These are phyloP conservation scores for Lytechinus variegatus DNA, from an alignment of 35 echinoderm and acorn worm genomes.

Conservation along the genomic window DNA sequence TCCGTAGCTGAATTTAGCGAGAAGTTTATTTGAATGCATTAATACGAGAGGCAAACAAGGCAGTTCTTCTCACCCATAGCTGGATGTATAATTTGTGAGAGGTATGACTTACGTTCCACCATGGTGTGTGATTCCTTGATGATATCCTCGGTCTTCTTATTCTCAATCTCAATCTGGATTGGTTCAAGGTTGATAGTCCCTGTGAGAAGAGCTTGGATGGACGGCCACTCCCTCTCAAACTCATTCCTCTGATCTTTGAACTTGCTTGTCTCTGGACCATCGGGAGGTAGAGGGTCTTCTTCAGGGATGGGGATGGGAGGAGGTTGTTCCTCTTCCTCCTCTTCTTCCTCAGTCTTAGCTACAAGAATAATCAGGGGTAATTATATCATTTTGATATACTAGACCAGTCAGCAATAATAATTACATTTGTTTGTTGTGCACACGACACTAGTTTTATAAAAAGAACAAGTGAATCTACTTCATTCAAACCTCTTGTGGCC, in stretches of 20 bases:
- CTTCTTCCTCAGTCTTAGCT: slow-evolving; percentile 28
- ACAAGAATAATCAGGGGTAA: neutral
- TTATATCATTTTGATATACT: too few relatives aligned
- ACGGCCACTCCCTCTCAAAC: slow-evolving; percentile 95
- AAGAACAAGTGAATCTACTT: too few relatives aligned
- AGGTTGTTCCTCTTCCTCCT: slow-evolving; percentile 59
- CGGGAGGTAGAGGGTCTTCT: slow-evolving; percentile 87
- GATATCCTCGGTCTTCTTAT: slow-evolving; percentile 59
- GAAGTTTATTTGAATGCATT: too few relatives aligned
- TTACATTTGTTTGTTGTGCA: too few relatives aligned
- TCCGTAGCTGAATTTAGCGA: too few relatives aligned
- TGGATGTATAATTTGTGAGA: neutral
- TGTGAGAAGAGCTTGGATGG: slow-evolving; percentile 78
- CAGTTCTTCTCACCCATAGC: neutral
- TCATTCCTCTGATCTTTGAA: slow-evolving; percentile 84
- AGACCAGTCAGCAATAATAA: too few relatives aligned
- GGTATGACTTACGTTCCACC: slow-evolving; percentile 80
- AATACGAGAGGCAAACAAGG: neutral
- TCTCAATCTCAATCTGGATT: slow-evolving; percentile 72
- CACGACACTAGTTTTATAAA: too few relatives aligned
- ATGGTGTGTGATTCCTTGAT: slow-evolving; percentile 69
- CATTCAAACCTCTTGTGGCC: too few relatives aligned
- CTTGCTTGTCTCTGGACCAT: slow-evolving; percentile 88
- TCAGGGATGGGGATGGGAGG: neutral
- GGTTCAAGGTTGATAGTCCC: slow-evolving; percentile 90